Conservation (phyloP, 2,888 invertebrate genomes). For the Pristionchus japonicus region DNA sequence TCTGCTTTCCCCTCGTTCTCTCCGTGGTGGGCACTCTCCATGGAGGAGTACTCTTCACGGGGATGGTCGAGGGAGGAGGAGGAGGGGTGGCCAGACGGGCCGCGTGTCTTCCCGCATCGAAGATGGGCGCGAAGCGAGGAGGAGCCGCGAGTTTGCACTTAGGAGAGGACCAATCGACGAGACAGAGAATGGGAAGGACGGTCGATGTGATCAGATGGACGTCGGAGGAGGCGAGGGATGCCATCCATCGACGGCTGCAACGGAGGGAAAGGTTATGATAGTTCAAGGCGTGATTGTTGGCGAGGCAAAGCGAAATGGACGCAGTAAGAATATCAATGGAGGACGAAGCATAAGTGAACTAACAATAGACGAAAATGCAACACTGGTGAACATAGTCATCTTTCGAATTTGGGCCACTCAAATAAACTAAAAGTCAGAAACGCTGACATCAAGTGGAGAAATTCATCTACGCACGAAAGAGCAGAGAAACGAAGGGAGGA, state of each 20-base stretch:
- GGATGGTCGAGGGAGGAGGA: neutral
- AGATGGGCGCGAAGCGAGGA: slow-evolving; percentile 56
- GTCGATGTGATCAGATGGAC: slow-evolving; percentile 56
- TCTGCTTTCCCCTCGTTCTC: neutral
- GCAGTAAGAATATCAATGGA: too few relatives aligned
- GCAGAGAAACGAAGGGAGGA: neutral
- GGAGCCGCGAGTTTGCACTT: slow-evolving; percentile 70
- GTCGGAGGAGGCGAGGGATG: neutral
- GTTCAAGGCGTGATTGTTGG: too few relatives aligned
- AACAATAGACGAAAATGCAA: neutral
- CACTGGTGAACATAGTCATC: too few relatives aligned
- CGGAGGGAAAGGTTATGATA: neutral
- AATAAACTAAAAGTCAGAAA: too few relatives aligned
- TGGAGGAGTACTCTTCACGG: slow-evolving; percentile 42
- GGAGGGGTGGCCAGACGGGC: slow-evolving; percentile 34
- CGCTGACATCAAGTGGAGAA: neutral
- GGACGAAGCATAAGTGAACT: neutral
- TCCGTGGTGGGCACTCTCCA: slow-evolving; percentile 32
- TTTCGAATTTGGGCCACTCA: too few relatives aligned
- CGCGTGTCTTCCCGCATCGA: slow-evolving; percentile 45
- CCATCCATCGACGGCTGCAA: slow-evolving; percentile 42
- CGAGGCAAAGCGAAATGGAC: too few relatives aligned
- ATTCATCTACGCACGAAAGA: neutral
- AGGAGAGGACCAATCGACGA: slow-evolving; percentile 72
- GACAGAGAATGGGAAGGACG: slow-evolving; percentile 70